These are phyloP conservation scores for Neopelma chrysocephalum DNA, from an alignment of 2,797 vertebrate genomes.

Conservation along the genomic window DNA sequence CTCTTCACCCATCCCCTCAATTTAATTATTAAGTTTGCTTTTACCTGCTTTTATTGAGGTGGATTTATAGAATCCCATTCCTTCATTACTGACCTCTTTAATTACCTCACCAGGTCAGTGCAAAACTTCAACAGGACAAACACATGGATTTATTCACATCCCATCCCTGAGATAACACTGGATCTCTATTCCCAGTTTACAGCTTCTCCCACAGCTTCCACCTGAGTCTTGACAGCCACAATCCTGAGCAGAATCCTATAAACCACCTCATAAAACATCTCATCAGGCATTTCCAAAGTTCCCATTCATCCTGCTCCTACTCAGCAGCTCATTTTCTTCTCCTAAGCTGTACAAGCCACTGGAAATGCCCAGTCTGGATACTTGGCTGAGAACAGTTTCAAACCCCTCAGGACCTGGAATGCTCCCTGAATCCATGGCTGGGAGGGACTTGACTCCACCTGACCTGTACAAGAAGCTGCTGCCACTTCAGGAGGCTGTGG, in stretches of 20 bases:
- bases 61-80: neutral
- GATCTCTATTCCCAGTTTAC: neutral
- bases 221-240: neutral
- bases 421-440: neutral
- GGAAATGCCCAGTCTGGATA: neutral
- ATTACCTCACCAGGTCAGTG: neutral
- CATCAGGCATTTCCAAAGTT: fast-evolving
- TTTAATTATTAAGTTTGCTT: neutral
- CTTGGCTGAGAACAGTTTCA: neutral
- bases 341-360: neutral
- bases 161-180: neutral
- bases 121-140: neutral
- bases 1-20: neutral
- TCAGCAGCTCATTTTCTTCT: neutral
- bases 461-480: neutral
- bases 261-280: neutral
- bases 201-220: neutral
- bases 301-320: neutral
- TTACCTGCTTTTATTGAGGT: neutral
- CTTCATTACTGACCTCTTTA: neutral
- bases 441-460: neutral
- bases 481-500: neutral
- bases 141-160: neutral
- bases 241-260: neutral
- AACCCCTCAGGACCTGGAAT: neutral